A percentile compares a stretch with the other conserved stretches of the same genome.
phyloP scores from a whole-genome alignment of 2,113 vertebrate species.

The Callospermophilus lateralis region DNA sequence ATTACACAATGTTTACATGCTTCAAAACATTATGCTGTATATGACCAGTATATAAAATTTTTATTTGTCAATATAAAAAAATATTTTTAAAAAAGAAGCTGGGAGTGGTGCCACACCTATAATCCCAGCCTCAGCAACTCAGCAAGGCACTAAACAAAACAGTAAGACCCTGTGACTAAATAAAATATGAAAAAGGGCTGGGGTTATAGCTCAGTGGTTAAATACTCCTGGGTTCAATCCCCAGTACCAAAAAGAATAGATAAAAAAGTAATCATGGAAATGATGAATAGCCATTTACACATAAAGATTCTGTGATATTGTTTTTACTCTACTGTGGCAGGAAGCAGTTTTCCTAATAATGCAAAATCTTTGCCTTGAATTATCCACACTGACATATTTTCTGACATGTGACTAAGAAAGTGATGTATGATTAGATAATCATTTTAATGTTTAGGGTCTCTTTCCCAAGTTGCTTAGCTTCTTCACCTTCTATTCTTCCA shows the following conservation, averaged over 20 bases:
- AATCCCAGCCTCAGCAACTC: no score
- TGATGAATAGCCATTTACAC: slow-evolving; percentile 12
- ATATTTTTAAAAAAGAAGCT: not conserved
- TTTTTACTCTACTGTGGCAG: slow-evolving; percentile 49
- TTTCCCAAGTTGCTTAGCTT: slow-evolving; percentile 42
- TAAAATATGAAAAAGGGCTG: no score
- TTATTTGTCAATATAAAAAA: not conserved
- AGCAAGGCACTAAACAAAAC: no score
- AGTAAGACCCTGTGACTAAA: no score
- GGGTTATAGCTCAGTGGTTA: no score
- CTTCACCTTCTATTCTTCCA: slow-evolving; percentile 25
- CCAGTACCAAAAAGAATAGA: not conserved
- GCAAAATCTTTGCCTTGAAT: slow-evolving; percentile 5
- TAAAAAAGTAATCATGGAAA: slow-evolving; percentile 30
- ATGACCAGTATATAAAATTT: no score
- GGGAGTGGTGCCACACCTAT: no score
- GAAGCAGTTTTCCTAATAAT: slow-evolving; percentile 47
- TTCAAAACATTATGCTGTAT: not conserved
- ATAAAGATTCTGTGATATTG: not conserved
- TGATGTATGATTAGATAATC: not conserved
- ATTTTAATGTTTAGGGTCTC: not conserved
- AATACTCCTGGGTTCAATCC: no score
- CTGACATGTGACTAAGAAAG: slow-evolving; percentile 29
- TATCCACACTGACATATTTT: slow-evolving; percentile 38
- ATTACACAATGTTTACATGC: not conserved